Evolutionary conservation across 1,140 invertebrate genomes (phyloP), one percentile per base, ranked within the genome.

Genomic region (Oncopeltus fasciatus): DNA sequence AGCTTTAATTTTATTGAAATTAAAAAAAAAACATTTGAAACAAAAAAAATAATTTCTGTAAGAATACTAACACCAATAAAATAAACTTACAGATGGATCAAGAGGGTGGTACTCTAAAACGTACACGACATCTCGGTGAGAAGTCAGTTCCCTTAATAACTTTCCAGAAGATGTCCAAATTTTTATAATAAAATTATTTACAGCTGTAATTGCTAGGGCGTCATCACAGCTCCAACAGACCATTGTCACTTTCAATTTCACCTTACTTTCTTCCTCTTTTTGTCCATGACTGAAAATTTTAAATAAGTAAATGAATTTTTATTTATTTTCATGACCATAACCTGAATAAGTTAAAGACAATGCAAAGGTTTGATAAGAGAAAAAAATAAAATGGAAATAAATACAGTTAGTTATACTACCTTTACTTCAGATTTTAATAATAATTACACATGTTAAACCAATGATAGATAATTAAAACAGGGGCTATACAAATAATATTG

Each of bases 181-280:
- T 81, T 93, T 90, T 20, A 95, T 75, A 1, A 80, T 73, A 65
- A 69, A 69, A 77, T 95, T 90, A 71, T 82, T 90, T 0, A 92
- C 87, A 1, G 95, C 92, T 0, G 94, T 98, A 4, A 98, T 81
- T 18, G 96, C 87, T 72, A 81, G 86, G 18, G 81, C 76, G 73
- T 98, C 95, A 60, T 91, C 90, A 47, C 79, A 76, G 74, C 88
- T 90, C 95, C 95, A 99, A 31, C 84, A 85, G 2, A 98, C 92
- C 93, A 98, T 98, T 1, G 91, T 95, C 0, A 98, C 93, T 74
- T 87, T 84, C 16, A 85, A 72, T 68, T 88, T 87, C 68, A 80
- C 79, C 64, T 80, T 80, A 20, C 67, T 69, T 63, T 86, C 84
- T 53, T 83, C 81, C 18, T 76, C 72, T n/a, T 38, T 29, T 3